A percentile compares a stretch with the other conserved stretches of the same genome.
phyloP scores from a whole-genome alignment of 2,797 vertebrate genomes.

The Chelonia mydas region DNA sequence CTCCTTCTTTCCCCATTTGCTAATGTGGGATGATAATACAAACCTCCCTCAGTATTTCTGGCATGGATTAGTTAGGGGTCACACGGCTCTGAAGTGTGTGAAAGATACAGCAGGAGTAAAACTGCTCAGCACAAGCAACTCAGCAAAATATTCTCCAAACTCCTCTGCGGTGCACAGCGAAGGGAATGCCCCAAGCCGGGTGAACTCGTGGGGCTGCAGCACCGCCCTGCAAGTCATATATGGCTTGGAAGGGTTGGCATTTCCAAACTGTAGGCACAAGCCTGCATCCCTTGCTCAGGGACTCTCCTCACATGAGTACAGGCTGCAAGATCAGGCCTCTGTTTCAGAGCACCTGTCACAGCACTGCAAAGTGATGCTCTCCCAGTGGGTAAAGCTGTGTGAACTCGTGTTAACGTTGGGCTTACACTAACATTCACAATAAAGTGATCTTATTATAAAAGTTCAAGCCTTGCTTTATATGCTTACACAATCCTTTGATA shows the following conservation, averaged over 20 bases:
- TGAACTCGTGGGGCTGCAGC: neutral
- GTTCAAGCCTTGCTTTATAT: neutral
- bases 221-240: fast-evolving
- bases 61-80: neutral
- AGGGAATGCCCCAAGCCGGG: neutral
- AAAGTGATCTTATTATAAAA: neutral
- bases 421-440: neutral
- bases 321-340: neutral
- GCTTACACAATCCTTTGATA: neutral
- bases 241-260: neutral
- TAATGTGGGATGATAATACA: neutral
- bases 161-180: fast-evolving
- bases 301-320: neutral
- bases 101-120: neutral
- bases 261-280: neutral
- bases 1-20: fast-evolving
- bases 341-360: neutral
- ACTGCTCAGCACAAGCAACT: fast-evolving
- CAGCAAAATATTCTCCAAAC: neutral
- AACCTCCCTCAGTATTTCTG: neutral
- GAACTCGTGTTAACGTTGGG: neutral
- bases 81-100: neutral
- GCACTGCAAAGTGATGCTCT: neutral
- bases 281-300: neutral
- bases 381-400: neutral